A percentile compares a stretch with the other conserved stretches of the same genome.
phyloP scores from a whole-genome alignment of 2,797 vertebrate species.

The Malurus splendens region DNA sequence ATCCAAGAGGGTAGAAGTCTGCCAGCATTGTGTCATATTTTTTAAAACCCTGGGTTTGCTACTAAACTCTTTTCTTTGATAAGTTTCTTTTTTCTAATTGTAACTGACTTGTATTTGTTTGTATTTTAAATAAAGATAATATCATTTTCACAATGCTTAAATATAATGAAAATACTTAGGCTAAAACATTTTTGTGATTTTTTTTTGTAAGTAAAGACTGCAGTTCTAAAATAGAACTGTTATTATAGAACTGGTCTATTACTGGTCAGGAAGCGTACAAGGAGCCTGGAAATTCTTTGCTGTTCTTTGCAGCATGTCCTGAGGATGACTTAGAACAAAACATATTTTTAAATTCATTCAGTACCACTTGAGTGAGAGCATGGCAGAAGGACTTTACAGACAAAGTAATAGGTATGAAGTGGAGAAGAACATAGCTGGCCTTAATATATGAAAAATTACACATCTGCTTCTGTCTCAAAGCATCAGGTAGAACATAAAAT shows the following conservation, averaged over 20 bases:
- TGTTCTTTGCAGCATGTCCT: not conserved
- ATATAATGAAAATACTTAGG: not conserved
- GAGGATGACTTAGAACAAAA: not conserved
- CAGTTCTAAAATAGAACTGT: not conserved
- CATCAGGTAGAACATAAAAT: not conserved
- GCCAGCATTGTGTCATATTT: not conserved
- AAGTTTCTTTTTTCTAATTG: not conserved
- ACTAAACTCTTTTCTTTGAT: not conserved
- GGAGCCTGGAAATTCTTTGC: not conserved
- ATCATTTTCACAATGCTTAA: not conserved
- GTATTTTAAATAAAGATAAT: not conserved
- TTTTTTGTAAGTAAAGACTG: not conserved
- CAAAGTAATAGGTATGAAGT: not conserved
- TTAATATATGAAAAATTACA: not conserved
- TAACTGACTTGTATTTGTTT: not conserved
- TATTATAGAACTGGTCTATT: not conserved
- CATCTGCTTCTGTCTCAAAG: not conserved
- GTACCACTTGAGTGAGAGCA: not conserved
- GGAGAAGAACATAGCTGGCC: not conserved
- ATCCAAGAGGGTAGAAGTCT: not conserved
- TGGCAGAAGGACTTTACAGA: not conserved
- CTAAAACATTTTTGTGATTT: not conserved
- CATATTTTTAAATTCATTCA: not conserved
- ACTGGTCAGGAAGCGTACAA: not conserved
- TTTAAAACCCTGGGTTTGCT: rapidly evolving